Conservation (phyloP, 2,888 invertebrate species). For the Aphidius colemani region DNA sequence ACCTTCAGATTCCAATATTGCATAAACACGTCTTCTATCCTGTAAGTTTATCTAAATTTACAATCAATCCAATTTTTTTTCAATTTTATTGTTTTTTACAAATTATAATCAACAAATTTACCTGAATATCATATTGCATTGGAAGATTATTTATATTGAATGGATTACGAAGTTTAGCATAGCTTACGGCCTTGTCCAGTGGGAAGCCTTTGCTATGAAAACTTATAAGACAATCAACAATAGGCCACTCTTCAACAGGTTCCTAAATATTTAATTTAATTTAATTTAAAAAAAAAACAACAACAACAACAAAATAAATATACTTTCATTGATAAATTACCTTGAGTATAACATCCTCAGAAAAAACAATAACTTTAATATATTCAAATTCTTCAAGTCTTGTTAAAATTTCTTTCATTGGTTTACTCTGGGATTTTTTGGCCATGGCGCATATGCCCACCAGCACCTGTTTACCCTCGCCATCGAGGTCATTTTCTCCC, state of each 20-base stretch:
- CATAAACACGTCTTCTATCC: conserved; percentile 93
- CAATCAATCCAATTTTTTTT: conserved; percentile 4
- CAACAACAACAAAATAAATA: neutral
- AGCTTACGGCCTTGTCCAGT: conserved; percentile 95
- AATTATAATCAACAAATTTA: conserved; percentile 53
- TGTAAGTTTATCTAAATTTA: conserved; percentile 50
- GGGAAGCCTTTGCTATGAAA: conserved; percentile 99
- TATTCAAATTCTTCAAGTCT: conserved; percentile 96
- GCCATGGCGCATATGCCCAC: conserved; percentile 99
- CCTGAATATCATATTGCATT: conserved; percentile 97
- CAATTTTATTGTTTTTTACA: neutral
- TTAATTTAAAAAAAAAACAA: conserved; percentile 58
- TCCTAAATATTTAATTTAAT: conserved; percentile 60
- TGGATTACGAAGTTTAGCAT: conserved; percentile 90
- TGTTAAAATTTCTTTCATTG: conserved; percentile 98
- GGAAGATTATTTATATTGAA: conserved; percentile 98
- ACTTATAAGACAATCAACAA: conserved; percentile 96
- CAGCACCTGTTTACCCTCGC: conserved; percentile 84
- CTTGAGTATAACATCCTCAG: conserved; percentile 94
- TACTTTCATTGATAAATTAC: conserved; percentile 59
- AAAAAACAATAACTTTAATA: conserved; percentile 92
- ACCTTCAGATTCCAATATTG: conserved; percentile 89
- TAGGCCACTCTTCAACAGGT: conserved; percentile 97
- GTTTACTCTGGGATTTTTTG: conserved; percentile 98
- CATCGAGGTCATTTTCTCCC: conserved; percentile 61